Evolutionary conservation across 2,888 invertebrate species (phyloP).

Genomic region (Perithous albicinctus): DNA sequence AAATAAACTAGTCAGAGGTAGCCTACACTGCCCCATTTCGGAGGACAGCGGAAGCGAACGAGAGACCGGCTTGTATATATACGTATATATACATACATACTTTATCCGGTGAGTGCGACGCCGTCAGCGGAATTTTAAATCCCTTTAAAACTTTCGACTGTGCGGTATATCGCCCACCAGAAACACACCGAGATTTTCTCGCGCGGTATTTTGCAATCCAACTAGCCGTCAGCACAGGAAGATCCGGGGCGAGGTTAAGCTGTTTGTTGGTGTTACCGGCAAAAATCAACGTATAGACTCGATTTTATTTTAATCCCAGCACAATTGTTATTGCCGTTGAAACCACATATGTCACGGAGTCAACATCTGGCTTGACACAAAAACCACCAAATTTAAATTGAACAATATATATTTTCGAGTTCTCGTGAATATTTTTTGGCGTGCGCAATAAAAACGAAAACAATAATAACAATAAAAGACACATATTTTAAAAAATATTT

Average conservation of each 20-base stretch:
- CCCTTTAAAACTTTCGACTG: conserved; percentile 71
- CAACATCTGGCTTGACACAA: background rate
- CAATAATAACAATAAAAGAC: too few relatives aligned
- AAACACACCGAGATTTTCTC: conserved; percentile 52
- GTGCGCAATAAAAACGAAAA: too few relatives aligned
- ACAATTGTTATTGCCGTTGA: conserved; percentile 19
- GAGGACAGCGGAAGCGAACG: conserved; percentile 9
- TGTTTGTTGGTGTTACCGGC: conserved; percentile 29
- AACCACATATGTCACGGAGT: background rate
- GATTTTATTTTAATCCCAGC: conserved; percentile 25
- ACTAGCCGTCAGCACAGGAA: conserved; percentile 8
- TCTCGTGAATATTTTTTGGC: too few relatives aligned
- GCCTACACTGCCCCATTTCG: conserved; percentile 50
- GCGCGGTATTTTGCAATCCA: conserved; percentile 25
- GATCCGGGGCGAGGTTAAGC: conserved; percentile 12
- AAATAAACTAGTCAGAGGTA: conserved; percentile 71
- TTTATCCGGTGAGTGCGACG: conserved; percentile 68
- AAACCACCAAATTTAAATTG: background rate
- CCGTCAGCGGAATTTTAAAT: conserved; percentile 79
- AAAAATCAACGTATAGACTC: conserved; percentile 39
- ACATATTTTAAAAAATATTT: too few relatives aligned
- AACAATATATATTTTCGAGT: background rate
- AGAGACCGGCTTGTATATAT: background rate
- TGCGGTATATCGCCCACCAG: conserved; percentile 12
- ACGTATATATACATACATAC: conserved; percentile 31